Conservation (phyloP, 30 jellyfish, hydroid and myxozoan species). For the Sanderia malayensis region DNA sequence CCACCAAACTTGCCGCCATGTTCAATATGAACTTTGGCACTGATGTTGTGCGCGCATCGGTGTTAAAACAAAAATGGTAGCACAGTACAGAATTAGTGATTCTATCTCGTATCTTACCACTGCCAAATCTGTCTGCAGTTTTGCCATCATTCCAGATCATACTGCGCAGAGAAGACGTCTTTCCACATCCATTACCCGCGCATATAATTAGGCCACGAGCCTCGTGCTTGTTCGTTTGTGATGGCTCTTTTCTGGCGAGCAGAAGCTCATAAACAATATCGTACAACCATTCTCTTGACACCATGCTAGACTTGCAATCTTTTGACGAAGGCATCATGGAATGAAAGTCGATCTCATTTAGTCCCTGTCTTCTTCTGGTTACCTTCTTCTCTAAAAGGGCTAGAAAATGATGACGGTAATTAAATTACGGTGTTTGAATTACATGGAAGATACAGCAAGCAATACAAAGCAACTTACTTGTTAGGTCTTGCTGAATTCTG, state of each 20-base stretch:
- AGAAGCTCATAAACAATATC: constrained; percentile 16
- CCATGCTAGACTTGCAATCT: constrained; percentile 42
- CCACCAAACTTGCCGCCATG: constrained; percentile 56
- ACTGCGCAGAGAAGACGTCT: constrained; percentile 40
- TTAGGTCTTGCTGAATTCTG: constrained; percentile 44
- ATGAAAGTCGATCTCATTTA: constrained; percentile 50
- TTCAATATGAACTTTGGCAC: constrained; percentile 29
- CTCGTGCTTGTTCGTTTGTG: neutral
- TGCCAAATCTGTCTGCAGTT: constrained; percentile 20
- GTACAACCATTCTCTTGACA: constrained; percentile 58
- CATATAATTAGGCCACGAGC: constrained; percentile 15
- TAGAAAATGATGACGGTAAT: neutral
- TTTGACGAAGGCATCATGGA: constrained; percentile 43
- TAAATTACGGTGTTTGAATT: neutral
- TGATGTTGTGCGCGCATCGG: constrained; percentile 41
- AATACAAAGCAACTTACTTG: too few relatives aligned
- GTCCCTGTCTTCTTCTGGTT: constrained; percentile 42
- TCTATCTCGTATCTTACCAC: constrained; percentile 28
- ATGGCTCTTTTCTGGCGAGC: neutral
- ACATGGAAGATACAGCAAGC: neutral
- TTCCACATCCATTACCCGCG: constrained; percentile 60
- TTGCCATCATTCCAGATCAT: constrained; percentile 31
- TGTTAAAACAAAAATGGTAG: constrained; percentile 47
- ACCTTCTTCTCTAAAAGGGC: constrained; percentile 48
- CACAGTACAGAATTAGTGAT: constrained; percentile 40